phyloP scores from a whole-genome alignment of 2,888 invertebrate species.

The Phalera bucephala region DNA sequence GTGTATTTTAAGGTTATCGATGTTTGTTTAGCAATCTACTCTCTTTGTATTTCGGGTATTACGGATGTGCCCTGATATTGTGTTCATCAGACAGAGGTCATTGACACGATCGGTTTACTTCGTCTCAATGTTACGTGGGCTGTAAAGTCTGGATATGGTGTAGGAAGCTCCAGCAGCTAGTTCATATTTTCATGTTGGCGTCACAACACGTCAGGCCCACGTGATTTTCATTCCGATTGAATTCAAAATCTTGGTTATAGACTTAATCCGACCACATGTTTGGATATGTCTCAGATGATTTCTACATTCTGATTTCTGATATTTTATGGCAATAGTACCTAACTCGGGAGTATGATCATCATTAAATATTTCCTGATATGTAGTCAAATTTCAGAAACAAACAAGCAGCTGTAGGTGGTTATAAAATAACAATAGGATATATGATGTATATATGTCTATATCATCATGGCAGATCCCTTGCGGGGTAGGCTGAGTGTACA shows the following conservation, averaged over 20 bases:
- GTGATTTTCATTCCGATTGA: neutral
- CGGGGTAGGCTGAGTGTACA: too few species aligned
- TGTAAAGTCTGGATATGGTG: neutral
- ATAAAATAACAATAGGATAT: too few species aligned
- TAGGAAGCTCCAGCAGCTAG: neutral
- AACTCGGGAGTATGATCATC: too few species aligned
- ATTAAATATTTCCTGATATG: too few species aligned
- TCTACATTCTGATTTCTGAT: too few species aligned
- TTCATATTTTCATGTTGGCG: neutral
- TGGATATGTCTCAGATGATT: too few species aligned
- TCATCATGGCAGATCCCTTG: too few species aligned
- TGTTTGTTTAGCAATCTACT: constrained; percentile 21
- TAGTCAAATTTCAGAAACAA: too few species aligned
- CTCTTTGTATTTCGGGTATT: constrained; percentile 8
- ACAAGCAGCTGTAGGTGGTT: too few species aligned
- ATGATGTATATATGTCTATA: too few species aligned
- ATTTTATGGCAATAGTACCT: too few species aligned
- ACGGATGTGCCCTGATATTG: constrained; percentile 13
- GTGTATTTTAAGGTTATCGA: constrained; percentile 29
- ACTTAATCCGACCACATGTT: neutral
- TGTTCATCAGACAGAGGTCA: constrained; percentile 21
- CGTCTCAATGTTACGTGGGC: neutral
- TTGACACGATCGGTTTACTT: constrained; percentile 15
- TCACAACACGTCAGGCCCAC: neutral
- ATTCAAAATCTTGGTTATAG: neutral